Evolutionary conservation across 2,797 vertebrate species (phyloP), one percentile per base, ranked within the genome.

Genomic region (Perodicticus potto): DNA sequence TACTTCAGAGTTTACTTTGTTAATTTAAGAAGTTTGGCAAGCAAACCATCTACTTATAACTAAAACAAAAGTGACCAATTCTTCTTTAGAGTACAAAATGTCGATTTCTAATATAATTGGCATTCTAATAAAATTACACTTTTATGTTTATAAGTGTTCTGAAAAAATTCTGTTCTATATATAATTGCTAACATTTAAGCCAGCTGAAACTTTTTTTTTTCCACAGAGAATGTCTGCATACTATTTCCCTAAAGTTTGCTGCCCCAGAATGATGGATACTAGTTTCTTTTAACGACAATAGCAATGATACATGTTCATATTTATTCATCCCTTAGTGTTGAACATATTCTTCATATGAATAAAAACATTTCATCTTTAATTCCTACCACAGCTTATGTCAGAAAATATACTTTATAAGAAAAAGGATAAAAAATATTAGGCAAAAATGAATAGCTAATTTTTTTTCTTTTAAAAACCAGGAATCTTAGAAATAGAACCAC

Each of bases 41-140:
- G 74, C n/a, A 95, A 88, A 53, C 29, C 61, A 13, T 61, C 32
- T 82, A 67, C 25, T 95, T 80, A 89, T 40, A 55, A 95, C 34
- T 34, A 95, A 95, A 89, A 57, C 3, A 70, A 77, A 57, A 57
- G n/a, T 67, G 19, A 80, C 8, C n/a, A 80, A 61, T 40, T 2
- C 19, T 69, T 32, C 14, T 37, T 93, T 57, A 86, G 12, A 74
- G 3, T 19, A 7, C 0, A 92, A 92, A 85, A 34, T 72, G 16
- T 32, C 74, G 91, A 88, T 93, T 45, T 95, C 4, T 5, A 74
- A 53, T 86, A 86, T 86, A 89, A 85, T 49, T 27, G 65, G 3
- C 8, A 96, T 70, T 74, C 59, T 8, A 83, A 1, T 65, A 90
- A 94, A 96, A 45, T 88, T 83, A 65, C 6, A n/a, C 22, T 72